These are phyloP conservation scores for Trachops cirrhosus DNA, from an alignment of 2,797 vertebrate genomes.

Conservation along the genomic window DNA sequence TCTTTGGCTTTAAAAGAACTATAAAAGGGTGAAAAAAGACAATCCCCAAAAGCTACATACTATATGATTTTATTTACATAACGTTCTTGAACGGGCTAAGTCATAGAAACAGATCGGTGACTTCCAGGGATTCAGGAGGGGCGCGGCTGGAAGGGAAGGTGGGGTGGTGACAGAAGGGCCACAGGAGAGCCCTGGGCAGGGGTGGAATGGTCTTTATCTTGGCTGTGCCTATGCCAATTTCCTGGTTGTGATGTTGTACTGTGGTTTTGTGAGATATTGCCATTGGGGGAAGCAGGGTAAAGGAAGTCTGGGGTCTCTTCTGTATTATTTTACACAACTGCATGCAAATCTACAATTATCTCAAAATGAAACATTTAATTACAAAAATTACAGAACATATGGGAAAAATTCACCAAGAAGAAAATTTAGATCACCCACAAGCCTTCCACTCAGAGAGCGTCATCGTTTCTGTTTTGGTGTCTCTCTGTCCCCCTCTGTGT, in stretches of 20 bases:
- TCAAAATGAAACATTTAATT: neutral
- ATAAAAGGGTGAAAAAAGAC: neutral
- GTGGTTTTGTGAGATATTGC: neutral
- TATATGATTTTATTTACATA: neutral
- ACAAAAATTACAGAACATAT: neutral
- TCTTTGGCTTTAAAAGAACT: neutral
- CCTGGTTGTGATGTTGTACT: neutral
- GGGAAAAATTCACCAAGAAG: neutral
- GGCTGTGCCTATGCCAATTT: neutral
- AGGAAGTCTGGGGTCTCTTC: neutral
- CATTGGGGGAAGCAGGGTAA: neutral
- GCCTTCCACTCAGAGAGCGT: neutral
- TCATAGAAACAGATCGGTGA: neutral
- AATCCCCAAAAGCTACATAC: neutral
- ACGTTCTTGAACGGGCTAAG: neutral
- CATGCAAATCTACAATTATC: neutral
- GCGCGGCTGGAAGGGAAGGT: too few relatives aligned
- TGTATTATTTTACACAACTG: neutral
- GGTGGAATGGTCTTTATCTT: neutral
- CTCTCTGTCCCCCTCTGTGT: neutral
- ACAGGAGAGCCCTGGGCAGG: neutral
- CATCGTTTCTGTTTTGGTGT: neutral
- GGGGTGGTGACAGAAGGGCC: neutral
- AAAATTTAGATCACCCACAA: neutral
- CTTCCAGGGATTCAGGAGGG: neutral